phyloP scores from a whole-genome alignment of 23 tunicate genomes.

The Phallusia fumigata region DNA sequence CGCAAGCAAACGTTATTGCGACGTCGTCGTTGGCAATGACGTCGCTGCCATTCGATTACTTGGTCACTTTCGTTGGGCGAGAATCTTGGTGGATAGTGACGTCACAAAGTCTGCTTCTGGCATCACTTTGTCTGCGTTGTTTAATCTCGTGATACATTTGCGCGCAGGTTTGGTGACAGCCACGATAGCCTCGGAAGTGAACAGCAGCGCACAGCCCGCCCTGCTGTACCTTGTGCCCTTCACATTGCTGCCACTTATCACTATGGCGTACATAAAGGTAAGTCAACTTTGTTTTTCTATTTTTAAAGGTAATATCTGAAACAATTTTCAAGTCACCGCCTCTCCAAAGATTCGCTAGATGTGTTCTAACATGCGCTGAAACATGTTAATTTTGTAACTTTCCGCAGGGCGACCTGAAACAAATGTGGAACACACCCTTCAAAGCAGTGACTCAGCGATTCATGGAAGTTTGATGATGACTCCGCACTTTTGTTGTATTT shows the following conservation, averaged over 20 bases:
- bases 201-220: conserved; percentile 93
- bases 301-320: too few relatives aligned
- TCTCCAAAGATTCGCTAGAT: too few relatives aligned
- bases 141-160: not conserved
- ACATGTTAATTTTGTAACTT: too few relatives aligned
- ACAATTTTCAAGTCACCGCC: too few relatives aligned
- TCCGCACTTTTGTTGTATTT: conserved; percentile 4
- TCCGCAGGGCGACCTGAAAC: conserved; percentile 88
- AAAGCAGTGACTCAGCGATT: conserved; percentile 92
- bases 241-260: conserved; percentile 84
- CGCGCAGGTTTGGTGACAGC: conserved; percentile 84
- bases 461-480: conserved; percentile 73
- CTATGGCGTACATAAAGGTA: conserved; percentile 93
- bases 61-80: too few relatives aligned
- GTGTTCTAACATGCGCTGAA: too few relatives aligned
- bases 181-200: conserved; percentile 84
- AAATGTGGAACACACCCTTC: conserved; percentile 97
- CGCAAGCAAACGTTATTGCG: too few relatives aligned
- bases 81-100: not conserved
- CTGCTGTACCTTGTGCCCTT: conserved; percentile 89
- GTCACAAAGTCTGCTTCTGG: not conserved
- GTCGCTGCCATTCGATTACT: too few relatives aligned
- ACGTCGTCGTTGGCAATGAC: too few relatives aligned
- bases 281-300: too few relatives aligned
- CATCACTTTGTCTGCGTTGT: not conserved